Evolutionary conservation across 2,888 invertebrate species (phyloP), one percentile per base, ranked within the genome.

Genomic region (Aphrophora alni): DNA sequence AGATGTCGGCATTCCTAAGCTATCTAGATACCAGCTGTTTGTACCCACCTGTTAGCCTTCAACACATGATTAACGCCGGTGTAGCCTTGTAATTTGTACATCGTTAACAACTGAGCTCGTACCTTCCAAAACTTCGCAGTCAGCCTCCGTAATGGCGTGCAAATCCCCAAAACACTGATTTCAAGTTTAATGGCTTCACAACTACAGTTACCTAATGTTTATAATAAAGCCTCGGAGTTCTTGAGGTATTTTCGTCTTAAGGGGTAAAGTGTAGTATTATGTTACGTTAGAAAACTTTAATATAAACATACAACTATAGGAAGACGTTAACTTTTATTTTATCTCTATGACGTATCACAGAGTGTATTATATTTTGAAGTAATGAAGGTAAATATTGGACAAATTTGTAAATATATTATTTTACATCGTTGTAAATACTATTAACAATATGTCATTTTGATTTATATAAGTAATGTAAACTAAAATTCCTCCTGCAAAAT

Each of bases 21-120:
- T 14, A 59, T 59, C 59, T 59, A n/a, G 59, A 59, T 59, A 59
- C 5, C 33, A 33, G 33, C 33, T 33, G 33, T 33, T 33, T 33
- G 33, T 33, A 33, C 33, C 59, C 59, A 59, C 59, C 59, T 59
- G 59, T 59, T 59, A n/a, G 59, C 21, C 59, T 59, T 59, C 59
- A 59, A 59, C 59, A 59, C 59, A 59, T 59, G 59, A 59, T 59
- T 59, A 59, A 59, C 59, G 59, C 21, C 59, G 59, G 59, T 59
- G 5, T 21, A 59, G 59, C 59, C 59, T 59, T 59, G 59, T 59
- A 59, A 59, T 59, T 59, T 59, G 59, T 59, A 59, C 1, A n/a
- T 59, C 59, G 59, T 59, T 59, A 59, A 59, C 59, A 14, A 14
- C 21, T 21, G 12, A 10, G 44, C 59, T 59, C 59, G 5, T 14